Evolutionary conservation across 1,140 invertebrate species (phyloP).

Genomic region (Thalassaphorura encarpata): DNA sequence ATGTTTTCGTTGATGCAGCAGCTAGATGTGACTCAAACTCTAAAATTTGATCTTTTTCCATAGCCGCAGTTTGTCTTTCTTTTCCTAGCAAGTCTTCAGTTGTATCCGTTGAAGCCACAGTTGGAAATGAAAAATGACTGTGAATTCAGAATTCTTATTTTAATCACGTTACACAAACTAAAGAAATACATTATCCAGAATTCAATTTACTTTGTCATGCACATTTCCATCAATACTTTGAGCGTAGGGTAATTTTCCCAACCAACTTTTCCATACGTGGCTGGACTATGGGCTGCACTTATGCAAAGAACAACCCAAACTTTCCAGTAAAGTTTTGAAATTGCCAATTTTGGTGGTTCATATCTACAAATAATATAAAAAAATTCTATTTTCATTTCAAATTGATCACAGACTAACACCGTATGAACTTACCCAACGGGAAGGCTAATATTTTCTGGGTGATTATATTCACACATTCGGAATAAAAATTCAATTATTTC

Average conservation of each 20-base stretch:
- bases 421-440: conserved; percentile 51
- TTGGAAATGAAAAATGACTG: conserved; percentile 61
- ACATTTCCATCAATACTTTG: conserved; percentile 88
- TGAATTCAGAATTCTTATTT: no score
- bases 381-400: background rate
- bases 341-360: conserved; percentile 76
- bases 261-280: conserved; percentile 67
- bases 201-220: conserved; percentile 78
- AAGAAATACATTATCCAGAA: no score
- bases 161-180: no score
- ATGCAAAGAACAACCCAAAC: conserved; percentile 83
- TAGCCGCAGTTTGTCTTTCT: conserved; percentile 55
- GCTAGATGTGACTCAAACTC: conserved; percentile 90
- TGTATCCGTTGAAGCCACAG: conserved; percentile 48
- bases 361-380: conserved; percentile 46
- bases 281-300: conserved; percentile 82
- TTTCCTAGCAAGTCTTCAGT: conserved; percentile 50
- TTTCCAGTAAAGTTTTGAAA: conserved; percentile 88
- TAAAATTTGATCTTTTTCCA: conserved; percentile 73
- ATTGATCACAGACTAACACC: background rate
- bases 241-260: conserved; percentile 91
- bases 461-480: conserved; percentile 78
- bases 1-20: conserved; percentile 68
- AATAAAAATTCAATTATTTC: conserved; percentile 84
- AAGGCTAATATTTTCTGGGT: conserved; percentile 83